Conservation (phyloP, 30 jellyfish, hydroid and myxozoan genomes). For the Hydra vulgaris region DNA sequence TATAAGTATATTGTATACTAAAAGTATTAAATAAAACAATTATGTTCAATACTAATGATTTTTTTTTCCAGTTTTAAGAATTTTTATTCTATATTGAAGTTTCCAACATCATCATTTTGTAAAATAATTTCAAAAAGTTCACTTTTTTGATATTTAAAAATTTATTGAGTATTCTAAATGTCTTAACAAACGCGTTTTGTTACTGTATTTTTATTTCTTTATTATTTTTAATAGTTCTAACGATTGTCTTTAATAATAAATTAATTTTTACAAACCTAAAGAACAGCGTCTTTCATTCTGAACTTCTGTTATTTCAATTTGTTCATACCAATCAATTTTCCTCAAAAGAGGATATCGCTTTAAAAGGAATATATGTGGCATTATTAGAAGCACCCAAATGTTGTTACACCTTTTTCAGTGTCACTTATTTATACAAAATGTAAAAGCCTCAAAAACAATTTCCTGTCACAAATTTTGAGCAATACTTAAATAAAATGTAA, state of each 20-base stretch:
- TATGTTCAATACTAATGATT: too few relatives aligned
- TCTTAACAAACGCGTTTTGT: too few relatives aligned
- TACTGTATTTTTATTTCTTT: too few relatives aligned
- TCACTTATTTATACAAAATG: background rate
- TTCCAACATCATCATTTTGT: background rate
- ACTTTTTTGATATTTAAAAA: background rate
- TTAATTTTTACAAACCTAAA: background rate
- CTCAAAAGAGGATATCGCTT: constrained; percentile 27
- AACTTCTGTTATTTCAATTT: background rate
- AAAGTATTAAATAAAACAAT: too few relatives aligned
- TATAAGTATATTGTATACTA: too few relatives aligned
- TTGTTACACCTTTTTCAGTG: background rate
- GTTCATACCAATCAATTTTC: constrained; percentile 11
- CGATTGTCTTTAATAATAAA: too few relatives aligned
- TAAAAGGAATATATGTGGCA: constrained; percentile 47
- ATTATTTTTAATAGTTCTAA: background rate
- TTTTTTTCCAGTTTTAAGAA: too few relatives aligned
- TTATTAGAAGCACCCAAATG: background rate
- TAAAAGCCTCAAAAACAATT: background rate
- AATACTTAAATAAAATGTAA: too few relatives aligned
- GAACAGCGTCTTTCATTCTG: background rate
- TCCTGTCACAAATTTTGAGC: background rate
- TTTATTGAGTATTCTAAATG: too few relatives aligned
- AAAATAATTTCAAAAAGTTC: background rate
- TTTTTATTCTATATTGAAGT: too few relatives aligned